Evolutionary conservation across 2,113 vertebrate genomes (phyloP).

Genomic region (Chinchilla lanigera): DNA sequence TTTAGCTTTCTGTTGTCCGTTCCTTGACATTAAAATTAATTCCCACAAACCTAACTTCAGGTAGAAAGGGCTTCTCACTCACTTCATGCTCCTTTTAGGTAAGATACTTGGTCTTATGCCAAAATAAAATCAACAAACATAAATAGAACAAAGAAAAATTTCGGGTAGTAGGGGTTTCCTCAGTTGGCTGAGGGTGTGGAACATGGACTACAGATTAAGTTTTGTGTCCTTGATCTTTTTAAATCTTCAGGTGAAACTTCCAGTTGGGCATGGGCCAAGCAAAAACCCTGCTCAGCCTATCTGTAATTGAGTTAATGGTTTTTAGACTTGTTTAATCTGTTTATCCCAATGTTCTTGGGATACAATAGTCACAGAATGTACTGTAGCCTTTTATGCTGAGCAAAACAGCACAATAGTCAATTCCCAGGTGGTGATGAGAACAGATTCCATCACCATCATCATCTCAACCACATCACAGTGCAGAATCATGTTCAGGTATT

Average conservation of each 20-base stretch:
- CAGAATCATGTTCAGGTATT: background rate
- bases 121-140: constrained; percentile 55
- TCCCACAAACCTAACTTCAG: constrained; percentile 50
- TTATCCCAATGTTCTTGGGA: constrained; percentile 3
- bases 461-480: background rate
- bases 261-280: background rate
- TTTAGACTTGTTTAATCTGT: constrained; percentile 50
- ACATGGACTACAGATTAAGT: background rate
- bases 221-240: constrained; percentile 55
- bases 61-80: constrained; percentile 16
- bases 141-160: constrained; percentile 37
- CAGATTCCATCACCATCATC: background rate
- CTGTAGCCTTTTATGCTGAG: background rate
- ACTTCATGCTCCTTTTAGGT: background rate
- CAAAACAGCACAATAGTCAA: background rate
- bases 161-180: background rate
- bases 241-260: constrained; percentile 61
- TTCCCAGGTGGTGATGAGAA: background rate
- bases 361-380: background rate
- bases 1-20: background rate
- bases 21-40: background rate
- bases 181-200: background rate
- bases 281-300: background rate
- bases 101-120: background rate
- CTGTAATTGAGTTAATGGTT: constrained; percentile 55